Base-by-base conservation (phyloP, 2,113 vertebrate genomes). In the Prunella fulvescens region DNA sequence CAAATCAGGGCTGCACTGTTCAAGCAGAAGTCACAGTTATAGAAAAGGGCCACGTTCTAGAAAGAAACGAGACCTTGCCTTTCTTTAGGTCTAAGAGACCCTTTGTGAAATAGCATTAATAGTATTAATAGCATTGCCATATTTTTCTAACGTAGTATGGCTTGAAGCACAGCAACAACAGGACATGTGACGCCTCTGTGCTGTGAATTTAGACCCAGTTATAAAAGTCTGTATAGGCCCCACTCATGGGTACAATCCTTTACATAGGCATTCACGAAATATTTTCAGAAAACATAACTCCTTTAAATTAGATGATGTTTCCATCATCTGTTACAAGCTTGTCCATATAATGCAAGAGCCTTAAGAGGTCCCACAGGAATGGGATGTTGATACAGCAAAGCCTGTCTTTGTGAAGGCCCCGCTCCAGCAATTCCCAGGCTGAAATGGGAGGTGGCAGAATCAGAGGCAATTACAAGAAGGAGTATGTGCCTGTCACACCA, bases 381-480 rank as follows among this genome's bases (percentile, higher is more conserved):
- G 11, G 10, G 14, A 50, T n/a, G 7, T 22, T 2, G 1, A 20
- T 29, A 60, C 9, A 65, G 60, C 15, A 81, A 78, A 65, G 48
- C 35, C 18, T 2, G 0, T 14, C 37, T 44, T 14, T 15, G 39
- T 0, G 2, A 44, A 78, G 39, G 3, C 14, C 3, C 28, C 2
- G 1, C 12, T 40, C 18, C 51, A 66, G 17, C 25, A 81, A 57
- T 29, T 11, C 19, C 22, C 18, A 13, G 11, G 10, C 37, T 47
- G 64, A 56, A 76, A 67, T 1, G 1, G 19, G 23, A 71, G 7
- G 7, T 29, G 25, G 48, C 26, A 91, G 48, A 81, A 16, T 5
- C 28, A 40, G 40, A 44, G 69, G 19, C 12, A 33, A 22, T 33
- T 53, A 24, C 6, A 50, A n/a, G 28, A 39, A 13, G 29, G 18